These are phyloP conservation scores for Pitta sordida DNA, from an alignment of 2,113 vertebrate genomes.

Conservation along the genomic window DNA sequence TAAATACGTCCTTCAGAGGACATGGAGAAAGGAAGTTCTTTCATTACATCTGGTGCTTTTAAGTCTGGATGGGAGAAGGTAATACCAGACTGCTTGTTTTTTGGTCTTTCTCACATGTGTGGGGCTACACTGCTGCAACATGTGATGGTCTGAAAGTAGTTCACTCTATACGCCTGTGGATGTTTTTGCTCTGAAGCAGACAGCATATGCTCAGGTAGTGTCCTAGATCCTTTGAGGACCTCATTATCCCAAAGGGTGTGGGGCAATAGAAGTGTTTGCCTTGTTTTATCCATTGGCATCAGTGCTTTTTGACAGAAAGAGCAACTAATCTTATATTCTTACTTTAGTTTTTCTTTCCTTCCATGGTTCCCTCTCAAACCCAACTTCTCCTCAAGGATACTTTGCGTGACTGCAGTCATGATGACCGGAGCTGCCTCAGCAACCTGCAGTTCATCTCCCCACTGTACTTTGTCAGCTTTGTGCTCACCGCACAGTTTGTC, in stretches of 20 bases:
- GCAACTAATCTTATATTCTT: not conserved
- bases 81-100: not conserved
- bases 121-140: not conserved
- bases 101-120: not conserved
- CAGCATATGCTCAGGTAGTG: not conserved
- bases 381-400: constrained; percentile 82
- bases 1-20: not conserved
- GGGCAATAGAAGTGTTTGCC: not conserved
- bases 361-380: not conserved
- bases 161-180: not conserved
- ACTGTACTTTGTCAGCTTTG: constrained; percentile 98
- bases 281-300: not conserved
- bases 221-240: not conserved
- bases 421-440: constrained; percentile 93
- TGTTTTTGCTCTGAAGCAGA: not conserved
- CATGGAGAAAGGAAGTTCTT: not conserved
- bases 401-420: constrained; percentile 90
- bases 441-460: constrained; percentile 93
- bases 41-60: not conserved
- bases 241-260: not conserved
- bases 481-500: constrained; percentile 99
- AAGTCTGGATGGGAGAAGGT: not conserved
- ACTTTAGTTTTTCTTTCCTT: constrained; percentile 48
- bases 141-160: not conserved
- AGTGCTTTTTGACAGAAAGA: not conserved